Conservation (phyloP, 2,888 invertebrate species). For the Melieria crassipennis region DNA sequence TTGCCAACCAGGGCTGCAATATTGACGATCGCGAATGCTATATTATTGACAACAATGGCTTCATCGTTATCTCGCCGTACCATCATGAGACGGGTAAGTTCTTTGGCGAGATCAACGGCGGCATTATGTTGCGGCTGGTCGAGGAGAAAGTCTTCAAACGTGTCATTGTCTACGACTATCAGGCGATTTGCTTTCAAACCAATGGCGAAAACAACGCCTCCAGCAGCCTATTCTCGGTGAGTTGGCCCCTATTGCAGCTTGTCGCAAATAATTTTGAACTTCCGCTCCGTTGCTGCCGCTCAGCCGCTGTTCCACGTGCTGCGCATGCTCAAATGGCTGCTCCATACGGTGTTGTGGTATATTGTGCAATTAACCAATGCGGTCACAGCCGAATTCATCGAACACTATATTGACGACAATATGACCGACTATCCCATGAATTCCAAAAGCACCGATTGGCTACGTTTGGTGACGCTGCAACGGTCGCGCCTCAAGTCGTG, state of each 20-base stretch:
- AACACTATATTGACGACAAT: conserved; percentile 68
- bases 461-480: conserved; percentile 74
- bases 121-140: conserved; percentile 79
- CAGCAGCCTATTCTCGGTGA: conserved; percentile 72
- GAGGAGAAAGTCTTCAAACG: conserved; percentile 79
- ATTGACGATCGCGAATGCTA: conserved; percentile 78
- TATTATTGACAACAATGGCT: conserved; percentile 90
- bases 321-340: conserved; percentile 70
- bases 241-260: conserved; percentile 38
- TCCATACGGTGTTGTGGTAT: conserved; percentile 70
- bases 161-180: conserved; percentile 85
- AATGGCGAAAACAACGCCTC: conserved; percentile 73
- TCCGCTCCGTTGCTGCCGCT: conserved; percentile 20
- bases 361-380: conserved; percentile 69
- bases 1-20: conserved; percentile 67
- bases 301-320: conserved; percentile 73
- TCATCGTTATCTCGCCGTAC: conserved; percentile 81
- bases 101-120: conserved; percentile 84
- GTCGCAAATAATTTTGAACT: not conserved
- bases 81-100: conserved; percentile 81
- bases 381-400: conserved; percentile 66
- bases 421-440: conserved; percentile 64
- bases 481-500: conserved; percentile 86
- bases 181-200: conserved; percentile 85
- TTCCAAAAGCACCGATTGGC: conserved; percentile 69